These are phyloP conservation scores for Mohoua ochrocephala DNA, from an alignment of 2,113 vertebrate genomes.

Conservation along the genomic window DNA sequence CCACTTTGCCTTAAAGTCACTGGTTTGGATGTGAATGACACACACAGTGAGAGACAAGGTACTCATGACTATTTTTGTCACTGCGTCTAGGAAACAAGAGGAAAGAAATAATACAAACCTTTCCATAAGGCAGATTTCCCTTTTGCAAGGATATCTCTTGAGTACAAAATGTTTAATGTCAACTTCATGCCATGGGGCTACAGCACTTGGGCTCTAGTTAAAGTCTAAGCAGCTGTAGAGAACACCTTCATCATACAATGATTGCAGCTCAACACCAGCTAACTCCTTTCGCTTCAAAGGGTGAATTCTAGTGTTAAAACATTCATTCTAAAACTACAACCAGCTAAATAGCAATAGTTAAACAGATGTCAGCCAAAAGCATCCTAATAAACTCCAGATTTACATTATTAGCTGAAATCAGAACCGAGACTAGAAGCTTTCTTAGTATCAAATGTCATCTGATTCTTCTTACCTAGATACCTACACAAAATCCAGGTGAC, in stretches of 20 bases:
- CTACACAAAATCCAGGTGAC: neutral
- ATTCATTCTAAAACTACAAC: neutral
- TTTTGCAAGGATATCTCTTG: neutral
- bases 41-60: neutral
- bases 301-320: neutral
- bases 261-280: neutral
- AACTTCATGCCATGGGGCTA: neutral
- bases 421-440: neutral
- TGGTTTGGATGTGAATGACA: neutral
- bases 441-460: neutral
- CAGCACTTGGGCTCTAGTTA: neutral
- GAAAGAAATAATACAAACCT: neutral
- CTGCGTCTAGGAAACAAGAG: neutral
- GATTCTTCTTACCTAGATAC: neutral
- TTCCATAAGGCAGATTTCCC: neutral
- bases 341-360: neutral
- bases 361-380: neutral
- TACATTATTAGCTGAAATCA: neutral
- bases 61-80: neutral
- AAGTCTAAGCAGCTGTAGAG: neutral
- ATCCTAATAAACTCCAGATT: neutral
- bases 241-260: fast-evolving
- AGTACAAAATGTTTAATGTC: neutral
- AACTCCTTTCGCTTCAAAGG: neutral
- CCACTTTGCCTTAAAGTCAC: neutral